Conservation (phyloP, 2,888 invertebrate genomes). For the Tipula unca region DNA sequence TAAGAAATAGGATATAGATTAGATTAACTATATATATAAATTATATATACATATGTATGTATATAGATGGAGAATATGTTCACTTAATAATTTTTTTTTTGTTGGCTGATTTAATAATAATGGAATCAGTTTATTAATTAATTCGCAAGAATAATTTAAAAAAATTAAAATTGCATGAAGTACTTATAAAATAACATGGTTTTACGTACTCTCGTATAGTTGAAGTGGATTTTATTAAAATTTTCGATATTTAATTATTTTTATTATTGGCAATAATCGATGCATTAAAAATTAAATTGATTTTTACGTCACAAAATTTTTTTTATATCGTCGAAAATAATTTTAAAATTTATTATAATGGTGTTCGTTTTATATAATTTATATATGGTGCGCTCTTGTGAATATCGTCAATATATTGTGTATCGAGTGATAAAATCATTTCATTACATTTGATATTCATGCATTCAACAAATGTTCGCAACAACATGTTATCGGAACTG, state of each 20-base stretch:
- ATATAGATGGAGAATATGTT: not conserved
- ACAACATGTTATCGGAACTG: no score
- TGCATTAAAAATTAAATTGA: not conserved
- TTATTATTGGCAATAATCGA: not conserved
- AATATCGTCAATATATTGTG: no score
- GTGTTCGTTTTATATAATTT: no score
- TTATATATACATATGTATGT: no score
- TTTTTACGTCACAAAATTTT: not conserved
- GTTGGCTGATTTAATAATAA: not conserved
- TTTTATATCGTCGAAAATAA: no score
- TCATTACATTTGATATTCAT: no score
- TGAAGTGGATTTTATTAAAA: not conserved
- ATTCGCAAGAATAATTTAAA: not conserved
- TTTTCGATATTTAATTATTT: no score
- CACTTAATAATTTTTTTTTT: not conserved
- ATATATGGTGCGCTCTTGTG: no score
- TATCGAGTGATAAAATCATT: no score
- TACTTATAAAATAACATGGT: not conserved
- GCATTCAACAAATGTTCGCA: no score
- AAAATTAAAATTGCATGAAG: not conserved
- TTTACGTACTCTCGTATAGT: not conserved
- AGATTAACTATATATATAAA: not conserved
- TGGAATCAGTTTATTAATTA: not conserved
- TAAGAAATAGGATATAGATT: not conserved
- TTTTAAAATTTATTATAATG: no score